Percentiles rank a stretch among this genome's conserved stretches.
Evolutionary conservation across 2,797 vertebrate genomes (phyloP).

Genomic region (Artibeus lituratus): DNA sequence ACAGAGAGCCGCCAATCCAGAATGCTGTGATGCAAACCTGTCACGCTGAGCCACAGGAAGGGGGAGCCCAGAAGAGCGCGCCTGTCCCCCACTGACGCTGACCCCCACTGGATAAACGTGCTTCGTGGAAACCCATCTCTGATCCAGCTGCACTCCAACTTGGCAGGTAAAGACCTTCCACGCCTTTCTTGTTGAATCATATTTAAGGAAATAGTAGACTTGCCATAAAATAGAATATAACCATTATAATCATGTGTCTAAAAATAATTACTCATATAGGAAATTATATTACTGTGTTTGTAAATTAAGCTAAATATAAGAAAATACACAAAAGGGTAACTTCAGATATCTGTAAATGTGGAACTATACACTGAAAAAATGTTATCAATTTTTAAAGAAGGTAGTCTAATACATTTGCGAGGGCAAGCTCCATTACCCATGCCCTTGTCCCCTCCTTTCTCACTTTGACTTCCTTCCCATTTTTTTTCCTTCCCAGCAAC

Average conservation of each 20-base stretch:
- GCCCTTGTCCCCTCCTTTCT: not conserved
- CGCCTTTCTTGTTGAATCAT: not conserved
- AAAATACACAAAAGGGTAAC: not conserved
- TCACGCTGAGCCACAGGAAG: not conserved
- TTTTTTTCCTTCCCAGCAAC: not conserved
- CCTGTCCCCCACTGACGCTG: no score
- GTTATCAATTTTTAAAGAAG: not conserved
- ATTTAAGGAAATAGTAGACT: not conserved
- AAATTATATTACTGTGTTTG: not conserved
- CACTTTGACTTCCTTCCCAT: not conserved
- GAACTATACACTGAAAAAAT: not conserved
- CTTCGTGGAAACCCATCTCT: not conserved
- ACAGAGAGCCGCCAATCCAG: not conserved
- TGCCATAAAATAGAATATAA: not conserved
- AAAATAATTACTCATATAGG: not conserved
- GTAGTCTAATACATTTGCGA: not conserved
- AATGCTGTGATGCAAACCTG: rapidly evolving
- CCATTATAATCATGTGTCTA: not conserved
- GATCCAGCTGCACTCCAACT: not conserved
- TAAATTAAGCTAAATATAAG: not conserved
- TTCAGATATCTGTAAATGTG: not conserved
- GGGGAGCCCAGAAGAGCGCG: not conserved
- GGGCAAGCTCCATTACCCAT: not conserved
- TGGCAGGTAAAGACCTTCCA: not conserved
- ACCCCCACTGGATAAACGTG: not conserved